Evolutionary conservation across 2,888 invertebrate species (phyloP).

Genomic region (Laspeyria flexula): DNA sequence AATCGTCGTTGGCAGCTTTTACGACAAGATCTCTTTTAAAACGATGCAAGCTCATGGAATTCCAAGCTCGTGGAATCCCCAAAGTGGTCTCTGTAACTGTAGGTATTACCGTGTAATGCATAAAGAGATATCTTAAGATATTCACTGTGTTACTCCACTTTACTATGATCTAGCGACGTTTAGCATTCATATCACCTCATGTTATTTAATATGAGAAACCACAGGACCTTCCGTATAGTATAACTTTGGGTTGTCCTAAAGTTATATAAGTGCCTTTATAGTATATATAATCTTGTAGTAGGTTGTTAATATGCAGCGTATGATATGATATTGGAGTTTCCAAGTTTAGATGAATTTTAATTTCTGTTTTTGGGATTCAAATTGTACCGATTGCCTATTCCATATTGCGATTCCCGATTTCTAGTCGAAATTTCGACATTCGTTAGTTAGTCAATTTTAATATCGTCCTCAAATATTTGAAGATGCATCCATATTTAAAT

Average conservation of each 20-base stretch:
- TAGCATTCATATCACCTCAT: conserved; percentile 17
- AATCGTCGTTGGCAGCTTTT: no score
- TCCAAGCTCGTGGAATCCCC: no score
- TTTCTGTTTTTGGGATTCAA: neutral
- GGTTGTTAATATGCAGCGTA: neutral
- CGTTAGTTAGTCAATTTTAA: no score
- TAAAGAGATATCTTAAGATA: neutral
- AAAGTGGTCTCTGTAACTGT: no score
- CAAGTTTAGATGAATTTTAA: neutral
- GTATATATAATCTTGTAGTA: neutral
- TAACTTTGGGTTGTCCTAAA: no score
- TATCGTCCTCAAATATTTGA: no score
- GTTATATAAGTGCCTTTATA: conserved; percentile 8
- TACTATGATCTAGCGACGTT: conserved; percentile 2
- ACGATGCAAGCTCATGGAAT: no score
- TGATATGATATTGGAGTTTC: neutral
- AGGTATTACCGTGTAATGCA: neutral
- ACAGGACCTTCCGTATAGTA: conserved; percentile 12
- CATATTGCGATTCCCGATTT: no score
- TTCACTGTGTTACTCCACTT: conserved; percentile 26
- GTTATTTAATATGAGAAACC: conserved; percentile 28
- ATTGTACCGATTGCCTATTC: no score
- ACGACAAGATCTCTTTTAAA: no score
- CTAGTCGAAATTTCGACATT: no score
- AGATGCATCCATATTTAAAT: no score